These are phyloP conservation scores for Pollenia angustigena DNA, from an alignment of 2,888 invertebrate species.

Conservation along the genomic window DNA sequence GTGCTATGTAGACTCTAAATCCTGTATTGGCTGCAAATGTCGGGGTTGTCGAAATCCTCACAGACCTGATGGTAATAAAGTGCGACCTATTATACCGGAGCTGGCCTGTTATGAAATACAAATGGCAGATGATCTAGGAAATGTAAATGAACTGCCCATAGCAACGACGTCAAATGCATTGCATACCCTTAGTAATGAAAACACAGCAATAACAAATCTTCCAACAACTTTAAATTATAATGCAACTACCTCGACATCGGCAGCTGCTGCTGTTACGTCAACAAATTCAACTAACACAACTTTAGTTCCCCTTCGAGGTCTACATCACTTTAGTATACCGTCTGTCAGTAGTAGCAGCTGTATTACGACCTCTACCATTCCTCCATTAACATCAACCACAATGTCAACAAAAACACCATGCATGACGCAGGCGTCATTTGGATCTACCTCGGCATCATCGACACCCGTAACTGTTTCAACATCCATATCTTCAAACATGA, in stretches of 20 bases:
- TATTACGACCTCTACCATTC: conserved; percentile 47
- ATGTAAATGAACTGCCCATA: conserved; percentile 75
- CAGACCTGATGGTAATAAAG: conserved; percentile 92
- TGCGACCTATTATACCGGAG: conserved; percentile 87
- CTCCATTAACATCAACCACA: conserved; percentile 59
- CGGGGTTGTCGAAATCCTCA: conserved; percentile 97
- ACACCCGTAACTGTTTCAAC: conserved; percentile 44
- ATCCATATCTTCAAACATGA: conserved; percentile 53
- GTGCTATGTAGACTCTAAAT: conserved; percentile 95
- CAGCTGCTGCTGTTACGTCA: conserved; percentile 39
- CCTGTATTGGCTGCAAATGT: conserved; percentile 95
- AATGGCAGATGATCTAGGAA: conserved; percentile 79
- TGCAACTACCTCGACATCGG: conserved; percentile 48
- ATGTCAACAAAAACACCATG: conserved; percentile 61
- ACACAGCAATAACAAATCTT: conserved; percentile 57
- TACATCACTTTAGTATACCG: conserved; percentile 55
- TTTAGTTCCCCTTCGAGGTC: conserved; percentile 49
- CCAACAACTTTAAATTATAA: conserved; percentile 59
- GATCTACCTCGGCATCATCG: conserved; percentile 55
- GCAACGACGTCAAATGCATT: conserved; percentile 65
- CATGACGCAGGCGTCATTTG: conserved; percentile 67
- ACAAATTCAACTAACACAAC: conserved; percentile 37
- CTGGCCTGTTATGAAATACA: conserved; percentile 87
- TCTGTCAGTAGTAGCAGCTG: conserved; percentile 39
- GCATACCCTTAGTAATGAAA: conserved; percentile 15